phyloP scores from a whole-genome alignment of 2,888 invertebrate species.

The Vandiemenella viatica region DNA sequence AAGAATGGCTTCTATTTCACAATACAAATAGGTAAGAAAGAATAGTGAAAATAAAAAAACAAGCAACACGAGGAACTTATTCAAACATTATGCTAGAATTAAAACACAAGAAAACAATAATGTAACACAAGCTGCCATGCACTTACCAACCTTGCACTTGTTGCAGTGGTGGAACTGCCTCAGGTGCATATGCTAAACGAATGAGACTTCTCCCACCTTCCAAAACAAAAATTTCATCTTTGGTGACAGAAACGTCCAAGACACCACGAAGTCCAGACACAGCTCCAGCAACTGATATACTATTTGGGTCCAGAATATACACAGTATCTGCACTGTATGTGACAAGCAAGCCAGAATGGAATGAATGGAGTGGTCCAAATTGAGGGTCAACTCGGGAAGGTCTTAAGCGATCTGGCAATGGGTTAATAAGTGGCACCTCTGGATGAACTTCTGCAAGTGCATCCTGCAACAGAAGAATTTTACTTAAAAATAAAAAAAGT shows the following conservation, averaged over 20 bases:
- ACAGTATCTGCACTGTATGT: constrained; percentile 55
- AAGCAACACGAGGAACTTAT: no score
- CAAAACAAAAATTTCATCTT: constrained; percentile 54
- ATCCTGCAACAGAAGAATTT: constrained; percentile 11
- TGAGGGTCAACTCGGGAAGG: constrained; percentile 37
- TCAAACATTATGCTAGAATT: no score
- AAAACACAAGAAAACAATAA: no score
- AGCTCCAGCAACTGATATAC: constrained; percentile 47
- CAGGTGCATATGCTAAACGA: constrained; percentile 60
- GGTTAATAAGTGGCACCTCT: constrained; percentile 29
- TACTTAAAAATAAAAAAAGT: no score
- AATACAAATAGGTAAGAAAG: no score
- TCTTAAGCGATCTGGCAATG: constrained; percentile 18
- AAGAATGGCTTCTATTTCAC: no score
- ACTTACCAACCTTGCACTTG: no score
- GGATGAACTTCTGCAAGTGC: constrained; percentile 15
- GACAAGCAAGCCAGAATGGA: constrained; percentile 55
- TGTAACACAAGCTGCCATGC: no score
- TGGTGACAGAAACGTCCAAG: constrained; percentile 15
- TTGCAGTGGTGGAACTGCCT: no score
- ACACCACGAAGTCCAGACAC: constrained; percentile 29
- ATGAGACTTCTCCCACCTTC: constrained; percentile 64
- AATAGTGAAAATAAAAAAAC: no score
- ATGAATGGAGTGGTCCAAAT: constrained; percentile 49
- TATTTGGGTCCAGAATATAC: constrained; percentile 59